phyloP scores from a whole-genome alignment of 2,113 vertebrate genomes.

The Podocnemis expansa region DNA sequence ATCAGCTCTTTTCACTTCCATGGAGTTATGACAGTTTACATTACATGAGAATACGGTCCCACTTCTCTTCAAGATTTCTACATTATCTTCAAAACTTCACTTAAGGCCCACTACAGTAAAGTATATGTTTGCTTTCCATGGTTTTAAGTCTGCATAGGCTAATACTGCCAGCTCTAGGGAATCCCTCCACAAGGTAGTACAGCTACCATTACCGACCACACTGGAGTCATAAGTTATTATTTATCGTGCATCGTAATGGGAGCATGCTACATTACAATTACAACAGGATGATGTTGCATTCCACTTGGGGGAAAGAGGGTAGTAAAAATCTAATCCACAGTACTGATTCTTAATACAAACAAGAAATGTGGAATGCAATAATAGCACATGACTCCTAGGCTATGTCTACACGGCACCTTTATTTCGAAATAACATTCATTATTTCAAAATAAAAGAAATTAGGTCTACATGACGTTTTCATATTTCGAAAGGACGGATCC shows the following conservation, averaged over 20 bases:
- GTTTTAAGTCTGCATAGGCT: not conserved
- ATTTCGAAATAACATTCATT: too few relatives aligned
- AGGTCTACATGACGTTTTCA: too few relatives aligned
- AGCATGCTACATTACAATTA: not conserved
- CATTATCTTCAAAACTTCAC: not conserved
- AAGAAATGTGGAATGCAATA: not conserved
- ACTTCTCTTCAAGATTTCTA: not conserved
- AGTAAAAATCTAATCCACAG: not conserved
- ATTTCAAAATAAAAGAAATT: too few relatives aligned
- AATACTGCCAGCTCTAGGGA: conserved; percentile 4
- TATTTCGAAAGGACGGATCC: too few relatives aligned
- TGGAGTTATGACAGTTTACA: not conserved
- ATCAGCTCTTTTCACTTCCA: not conserved
- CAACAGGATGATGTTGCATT: not conserved
- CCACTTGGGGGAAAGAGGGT: not conserved
- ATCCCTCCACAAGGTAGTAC: not conserved
- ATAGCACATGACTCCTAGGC: not conserved
- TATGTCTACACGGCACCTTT: too few relatives aligned
- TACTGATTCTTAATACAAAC: not conserved
- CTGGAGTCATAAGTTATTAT: not conserved
- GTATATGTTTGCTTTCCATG: not conserved
- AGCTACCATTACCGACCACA: not conserved
- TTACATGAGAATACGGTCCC: accelerated
- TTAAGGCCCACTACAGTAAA: accelerated
- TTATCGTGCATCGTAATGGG: not conserved